These are phyloP conservation scores for Drosophila pseudotakahashii DNA, from an alignment of 2,888 invertebrate genomes.

Conservation along the genomic window DNA sequence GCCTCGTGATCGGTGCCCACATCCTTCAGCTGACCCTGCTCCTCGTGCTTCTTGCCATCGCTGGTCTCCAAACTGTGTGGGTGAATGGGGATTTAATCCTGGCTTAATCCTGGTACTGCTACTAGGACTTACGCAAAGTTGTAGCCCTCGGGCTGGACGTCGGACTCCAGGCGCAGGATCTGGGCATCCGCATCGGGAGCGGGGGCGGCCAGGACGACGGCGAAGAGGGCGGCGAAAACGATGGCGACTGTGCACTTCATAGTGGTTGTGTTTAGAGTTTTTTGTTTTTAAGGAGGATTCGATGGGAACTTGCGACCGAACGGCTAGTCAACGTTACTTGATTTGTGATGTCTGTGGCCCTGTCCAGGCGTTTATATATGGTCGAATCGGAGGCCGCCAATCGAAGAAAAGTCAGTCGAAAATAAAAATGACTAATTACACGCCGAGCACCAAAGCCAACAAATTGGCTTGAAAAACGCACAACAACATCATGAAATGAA, in stretches of 20 bases:
- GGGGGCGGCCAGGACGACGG: conserved; percentile 79
- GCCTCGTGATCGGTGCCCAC: conserved; percentile 86
- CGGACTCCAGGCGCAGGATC: conserved; percentile 81
- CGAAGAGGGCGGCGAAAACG: conserved; percentile 77
- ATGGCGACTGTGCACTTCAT: conserved; percentile 78
- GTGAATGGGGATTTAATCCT: conserved; percentile 1
- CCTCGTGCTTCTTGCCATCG: conserved; percentile 85
- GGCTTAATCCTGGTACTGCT: background rate
- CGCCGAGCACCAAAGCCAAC: conserved; percentile 58
- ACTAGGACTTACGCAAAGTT: conserved; percentile 85
- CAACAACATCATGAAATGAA: conserved; percentile 38
- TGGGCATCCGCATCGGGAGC: conserved; percentile 61
- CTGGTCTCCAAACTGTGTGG: conserved; percentile 82
- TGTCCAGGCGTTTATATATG: conserved; percentile 62
- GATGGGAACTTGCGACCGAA: conserved; percentile 50
- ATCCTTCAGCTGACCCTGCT: conserved; percentile 85
- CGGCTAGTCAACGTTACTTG: conserved; percentile 51
- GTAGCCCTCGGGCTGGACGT: conserved; percentile 86
- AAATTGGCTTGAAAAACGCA: conserved; percentile 68
- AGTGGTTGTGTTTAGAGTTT: conserved; percentile 1
- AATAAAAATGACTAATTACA: conserved; percentile 77
- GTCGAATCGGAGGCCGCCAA: conserved; percentile 53
- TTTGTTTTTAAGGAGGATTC: conserved; percentile 12
- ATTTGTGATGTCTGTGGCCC: conserved; percentile 59
- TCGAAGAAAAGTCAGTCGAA: conserved; percentile 63